Evolutionary conservation across 2,888 invertebrate genomes (phyloP).

Genomic region (Hemithea aestivaria): DNA sequence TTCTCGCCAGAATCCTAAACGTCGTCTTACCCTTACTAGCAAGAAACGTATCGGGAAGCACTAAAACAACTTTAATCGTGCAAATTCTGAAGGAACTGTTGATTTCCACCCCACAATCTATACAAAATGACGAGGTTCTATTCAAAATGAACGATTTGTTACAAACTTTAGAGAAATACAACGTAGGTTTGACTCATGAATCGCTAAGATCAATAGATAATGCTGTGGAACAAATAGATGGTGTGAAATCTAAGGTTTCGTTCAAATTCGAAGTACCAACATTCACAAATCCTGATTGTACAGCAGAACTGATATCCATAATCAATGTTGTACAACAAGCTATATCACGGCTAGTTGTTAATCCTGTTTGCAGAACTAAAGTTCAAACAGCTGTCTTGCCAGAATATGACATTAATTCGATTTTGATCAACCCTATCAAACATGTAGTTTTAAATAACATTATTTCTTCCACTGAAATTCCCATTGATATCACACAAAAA

Average conservation of each 20-base stretch:
- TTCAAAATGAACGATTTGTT: constrained; percentile 21
- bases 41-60: constrained; percentile 12
- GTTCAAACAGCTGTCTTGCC: too few relatives aligned
- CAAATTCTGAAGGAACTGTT: constrained; percentile 15
- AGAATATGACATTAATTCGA: too few relatives aligned
- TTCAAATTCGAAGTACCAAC: constrained; percentile 34
- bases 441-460: too few relatives aligned
- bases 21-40: constrained; percentile 15
- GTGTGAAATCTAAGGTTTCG: constrained; percentile 24
- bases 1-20: constrained; percentile 11
- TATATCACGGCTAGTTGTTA: constrained; percentile 23
- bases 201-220: neutral
- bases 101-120: constrained; percentile 8
- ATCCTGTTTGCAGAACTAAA: constrained; percentile 7
- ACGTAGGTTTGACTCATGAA: constrained; percentile 3
- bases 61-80: constrained; percentile 12
- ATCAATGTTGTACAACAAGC: constrained; percentile 33
- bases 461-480: too few relatives aligned
- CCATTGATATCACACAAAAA: too few relatives aligned
- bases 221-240: neutral
- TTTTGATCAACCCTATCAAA: too few relatives aligned
- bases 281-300: constrained; percentile 29
- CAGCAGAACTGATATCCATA: constrained; percentile 31
- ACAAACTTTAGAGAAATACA: constrained; percentile 21
- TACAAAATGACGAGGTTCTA: constrained; percentile 15